Evolutionary conservation across 92 coral and sea anemone genomes (phyloP).

Genomic region (Phymanthus crucifer): DNA sequence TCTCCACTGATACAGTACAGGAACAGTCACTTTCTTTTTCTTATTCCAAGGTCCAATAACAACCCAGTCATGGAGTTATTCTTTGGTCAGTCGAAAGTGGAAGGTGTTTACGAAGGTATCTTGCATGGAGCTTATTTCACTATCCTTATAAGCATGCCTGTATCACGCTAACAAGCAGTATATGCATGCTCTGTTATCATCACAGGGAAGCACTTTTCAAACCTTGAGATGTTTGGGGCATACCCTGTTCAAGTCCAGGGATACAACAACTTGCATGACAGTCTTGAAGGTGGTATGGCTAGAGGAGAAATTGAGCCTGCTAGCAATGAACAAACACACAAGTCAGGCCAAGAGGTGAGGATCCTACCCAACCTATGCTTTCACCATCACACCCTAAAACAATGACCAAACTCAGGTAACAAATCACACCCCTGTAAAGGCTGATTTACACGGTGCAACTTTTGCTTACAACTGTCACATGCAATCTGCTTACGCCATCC

Average conservation of each 20-base stretch:
- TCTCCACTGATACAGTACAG: background rate
- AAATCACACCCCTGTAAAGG: too few relatives aligned
- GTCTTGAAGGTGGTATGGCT: conserved; percentile 91
- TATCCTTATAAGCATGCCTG: background rate
- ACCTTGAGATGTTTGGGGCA: conserved; percentile 86
- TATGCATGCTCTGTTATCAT: background rate
- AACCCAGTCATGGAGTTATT: conserved; percentile 87
- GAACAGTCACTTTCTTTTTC: too few relatives aligned
- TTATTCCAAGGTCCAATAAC: conserved; percentile 2
- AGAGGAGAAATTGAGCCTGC: conserved; percentile 77
- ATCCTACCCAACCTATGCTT: too few relatives aligned
- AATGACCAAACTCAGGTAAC: too few relatives aligned
- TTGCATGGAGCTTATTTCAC: background rate
- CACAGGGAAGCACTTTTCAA: conserved; percentile 75
- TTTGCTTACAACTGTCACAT: too few relatives aligned
- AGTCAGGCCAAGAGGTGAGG: conserved; percentile 80
- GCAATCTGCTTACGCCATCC: too few relatives aligned
- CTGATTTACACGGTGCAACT: too few relatives aligned
- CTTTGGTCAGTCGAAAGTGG: conserved; percentile 83
- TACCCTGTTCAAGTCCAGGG: conserved; percentile 86
- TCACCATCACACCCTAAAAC: too few relatives aligned
- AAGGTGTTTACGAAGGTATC: conserved; percentile 85
- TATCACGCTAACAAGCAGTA: background rate
- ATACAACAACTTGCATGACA: conserved; percentile 75
- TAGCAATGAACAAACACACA: conserved; percentile 48